Base-by-base conservation (phyloP, 2,797 vertebrate genomes). In the Ctenochaetus hawaiiensis region DNA sequence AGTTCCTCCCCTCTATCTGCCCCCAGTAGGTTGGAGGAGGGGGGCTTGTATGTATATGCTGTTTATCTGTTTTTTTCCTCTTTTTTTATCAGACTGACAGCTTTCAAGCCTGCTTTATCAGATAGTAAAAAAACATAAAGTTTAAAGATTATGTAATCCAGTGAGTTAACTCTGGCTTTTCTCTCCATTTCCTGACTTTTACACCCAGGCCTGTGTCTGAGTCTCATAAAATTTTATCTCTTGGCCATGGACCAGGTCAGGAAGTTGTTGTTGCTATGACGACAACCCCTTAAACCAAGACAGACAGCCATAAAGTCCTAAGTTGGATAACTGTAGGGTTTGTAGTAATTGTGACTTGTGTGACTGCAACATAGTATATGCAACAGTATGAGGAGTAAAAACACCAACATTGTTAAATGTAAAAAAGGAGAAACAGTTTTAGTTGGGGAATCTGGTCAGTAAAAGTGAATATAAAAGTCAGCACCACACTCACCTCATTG, bases 221-320 rank as follows among this genome's bases (percentile, higher is more conserved):
- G 56, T 23, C 52, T 69, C 69, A 37, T 82, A 79, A 84, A 83
- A 18, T 51, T 41, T 56, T 79, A 77, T 86, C 76, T 76, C 62
- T 75, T n/a, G 20, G 58, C 75, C 66, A 41, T 68, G 79, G 51
- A 41, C 74, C 72, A 77, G 64, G 56, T 60, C 84, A 75, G 78
- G 68, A 84, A 84, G 71, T 84, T 63, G 72, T 59, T 22, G 72
- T 91, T 85, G 54, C 84, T 52, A 75, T 83, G 81, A 66, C 78
- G 7, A 75, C 73, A 58, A 69, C 73, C 68, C 23, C 54, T 74
- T 48, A 83, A 86, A 71, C 57, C 26, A 62, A 71, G 75, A 65
- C 71, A 59, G 81, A 73, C 78, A 4, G 83, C 70, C 68, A 71
- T 86, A 82, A 88, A 87, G 67, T 71, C 75, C 52, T 49, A 72